Evolutionary conservation across 2,888 invertebrate species (phyloP).

Genomic region (Drosophila formosana): DNA sequence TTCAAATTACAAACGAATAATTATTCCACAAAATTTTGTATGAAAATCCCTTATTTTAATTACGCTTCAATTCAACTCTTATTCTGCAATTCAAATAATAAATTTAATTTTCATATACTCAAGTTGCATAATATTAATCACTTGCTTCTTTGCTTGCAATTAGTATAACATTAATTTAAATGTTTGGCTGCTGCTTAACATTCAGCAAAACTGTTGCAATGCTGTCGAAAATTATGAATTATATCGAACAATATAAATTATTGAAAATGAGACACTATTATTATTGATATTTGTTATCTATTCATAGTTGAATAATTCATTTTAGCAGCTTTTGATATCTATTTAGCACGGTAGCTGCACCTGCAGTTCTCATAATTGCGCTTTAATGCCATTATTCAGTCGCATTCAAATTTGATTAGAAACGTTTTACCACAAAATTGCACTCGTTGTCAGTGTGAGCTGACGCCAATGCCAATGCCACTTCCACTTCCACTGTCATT

Average conservation of each 20-base stretch:
- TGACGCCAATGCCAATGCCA: background rate
- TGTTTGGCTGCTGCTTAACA: too few species aligned
- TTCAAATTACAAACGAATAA: too few species aligned
- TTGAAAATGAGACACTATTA: background rate
- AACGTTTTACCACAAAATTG: slow-evolving; percentile 69
- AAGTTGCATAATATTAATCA: too few species aligned
- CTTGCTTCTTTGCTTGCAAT: too few species aligned
- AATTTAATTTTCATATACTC: too few species aligned
- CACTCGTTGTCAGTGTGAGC: slow-evolving; percentile 57
- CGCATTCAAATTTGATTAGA: slow-evolving; percentile 63
- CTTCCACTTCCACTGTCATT: background rate
- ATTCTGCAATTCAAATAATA: too few species aligned
- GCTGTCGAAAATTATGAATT: background rate
- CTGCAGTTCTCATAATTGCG: slow-evolving; percentile 40
- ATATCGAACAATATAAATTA: background rate
- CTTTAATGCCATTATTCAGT: slow-evolving; percentile 49
- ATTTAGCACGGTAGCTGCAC: slow-evolving; percentile 12
- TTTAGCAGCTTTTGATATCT: slow-evolving; percentile 2
- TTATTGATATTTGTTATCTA: background rate
- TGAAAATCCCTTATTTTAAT: too few species aligned
- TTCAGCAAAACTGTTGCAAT: background rate
- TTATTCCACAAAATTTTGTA: too few species aligned
- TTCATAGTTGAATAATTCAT: slow-evolving; percentile 7
- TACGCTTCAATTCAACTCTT: too few species aligned
- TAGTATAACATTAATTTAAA: too few species aligned